A percentile compares a stretch with the other conserved stretches of the same genome.
Conservation (phyloP, 2,888 invertebrate genomes). For the Rhopalosiphum nymphaeae region DNA sequence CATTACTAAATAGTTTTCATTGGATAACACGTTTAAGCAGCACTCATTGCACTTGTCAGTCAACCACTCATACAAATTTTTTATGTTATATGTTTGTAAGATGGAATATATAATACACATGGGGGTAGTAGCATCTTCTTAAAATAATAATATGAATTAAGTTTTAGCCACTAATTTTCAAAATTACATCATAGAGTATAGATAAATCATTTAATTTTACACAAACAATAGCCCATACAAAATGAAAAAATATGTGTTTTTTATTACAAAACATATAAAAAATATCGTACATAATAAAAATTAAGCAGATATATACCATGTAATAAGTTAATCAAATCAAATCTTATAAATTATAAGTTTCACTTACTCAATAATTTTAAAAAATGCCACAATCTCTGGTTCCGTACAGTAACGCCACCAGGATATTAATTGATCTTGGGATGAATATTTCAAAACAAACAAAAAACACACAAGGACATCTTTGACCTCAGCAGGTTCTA, state of each 20-base stretch:
- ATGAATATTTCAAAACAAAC: conserved; percentile 90
- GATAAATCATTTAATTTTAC: neutral
- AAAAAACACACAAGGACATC: conserved; percentile 91
- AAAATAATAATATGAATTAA: neutral
- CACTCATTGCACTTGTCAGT: no score
- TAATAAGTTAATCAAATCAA: neutral
- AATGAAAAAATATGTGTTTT: neutral
- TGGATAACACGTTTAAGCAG: no score
- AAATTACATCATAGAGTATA: neutral
- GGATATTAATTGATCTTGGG: conserved; percentile 87
- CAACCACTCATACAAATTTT: no score
- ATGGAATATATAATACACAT: no score
- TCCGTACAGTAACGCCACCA: conserved; percentile 93
- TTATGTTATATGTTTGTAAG: no score
- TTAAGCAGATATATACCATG: neutral
- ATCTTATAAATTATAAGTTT: neutral
- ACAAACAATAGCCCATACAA: neutral
- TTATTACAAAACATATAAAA: neutral
- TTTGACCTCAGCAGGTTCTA: conserved; percentile 84
- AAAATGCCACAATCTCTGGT: conserved; percentile 86
- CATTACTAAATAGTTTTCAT: no score
- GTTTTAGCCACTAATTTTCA: neutral
- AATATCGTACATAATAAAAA: neutral
- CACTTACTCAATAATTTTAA: conserved; percentile 85
- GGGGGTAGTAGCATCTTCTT: no score